These are phyloP conservation scores for Cynopterus brachyotis DNA, from an alignment of 2,113 vertebrate genomes.

Conservation along the genomic window DNA sequence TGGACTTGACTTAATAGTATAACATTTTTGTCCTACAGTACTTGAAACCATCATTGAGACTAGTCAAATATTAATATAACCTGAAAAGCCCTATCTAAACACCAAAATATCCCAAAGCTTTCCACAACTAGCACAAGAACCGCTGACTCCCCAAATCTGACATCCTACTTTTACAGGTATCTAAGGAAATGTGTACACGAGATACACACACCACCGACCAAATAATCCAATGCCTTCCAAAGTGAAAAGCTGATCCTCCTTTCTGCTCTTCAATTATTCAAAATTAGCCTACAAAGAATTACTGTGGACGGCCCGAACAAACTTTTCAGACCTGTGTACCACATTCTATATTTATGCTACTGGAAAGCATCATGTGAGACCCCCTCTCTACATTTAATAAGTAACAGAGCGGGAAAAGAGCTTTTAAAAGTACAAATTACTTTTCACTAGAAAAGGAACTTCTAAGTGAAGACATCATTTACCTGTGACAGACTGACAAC, in stretches of 20 bases:
- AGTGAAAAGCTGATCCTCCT: constrained; percentile 55
- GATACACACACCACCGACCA: background rate
- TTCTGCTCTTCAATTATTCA: constrained; percentile 69
- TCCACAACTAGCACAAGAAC: constrained; percentile 45
- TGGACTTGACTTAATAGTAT: background rate
- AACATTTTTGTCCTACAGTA: background rate
- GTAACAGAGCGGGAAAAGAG: background rate
- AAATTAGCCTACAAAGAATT: constrained; percentile 56
- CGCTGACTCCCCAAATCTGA: background rate
- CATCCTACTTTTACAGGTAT: constrained; percentile 29
- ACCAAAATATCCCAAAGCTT: constrained; percentile 23
- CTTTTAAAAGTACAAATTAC: constrained; percentile 1
- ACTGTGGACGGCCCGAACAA: background rate
- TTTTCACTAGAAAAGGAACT: constrained; percentile 41
- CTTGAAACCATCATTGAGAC: background rate
- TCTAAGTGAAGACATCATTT: constrained; percentile 14
- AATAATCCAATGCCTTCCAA: constrained; percentile 47
- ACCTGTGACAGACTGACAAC: background rate
- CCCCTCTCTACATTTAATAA: background rate
- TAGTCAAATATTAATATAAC: constrained; percentile 61
- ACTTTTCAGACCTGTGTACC: background rate
- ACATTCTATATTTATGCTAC: background rate
- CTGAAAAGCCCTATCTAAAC: background rate
- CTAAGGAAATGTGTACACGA: background rate
- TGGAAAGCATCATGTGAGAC: background rate